Evolutionary conservation across 64 coral and sea anemone genomes (phyloP), one percentile per base, ranked within the genome.

Genomic region (Porites australiensis): DNA sequence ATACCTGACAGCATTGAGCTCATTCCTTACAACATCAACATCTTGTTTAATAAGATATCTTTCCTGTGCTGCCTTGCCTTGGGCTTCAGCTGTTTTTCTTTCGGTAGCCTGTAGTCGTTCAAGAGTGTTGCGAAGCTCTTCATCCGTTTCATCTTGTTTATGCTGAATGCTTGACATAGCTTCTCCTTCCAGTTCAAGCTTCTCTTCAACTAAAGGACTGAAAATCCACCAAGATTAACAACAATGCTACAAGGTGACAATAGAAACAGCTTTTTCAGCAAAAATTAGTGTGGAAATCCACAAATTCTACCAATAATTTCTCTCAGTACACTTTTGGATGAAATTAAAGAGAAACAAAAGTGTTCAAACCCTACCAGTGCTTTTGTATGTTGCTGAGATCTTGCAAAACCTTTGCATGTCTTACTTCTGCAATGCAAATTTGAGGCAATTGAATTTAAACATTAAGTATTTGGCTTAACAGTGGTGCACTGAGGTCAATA

Each of bases 81-180:
- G 82, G 22, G 98, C 98, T 50, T 95, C 91, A 21, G 88, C 92
- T 50, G 98, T 96, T 44, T 99, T 99, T 67, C 47, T 77, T 59
- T 99, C 94, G 87, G 98, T 99, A 37, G 98, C 98, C 9, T 90
- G 79, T 1, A 99, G 89, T 65, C 98, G 78, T 47, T 96, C 77
- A 11, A 99, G 85, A 51, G 94, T 99, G 9, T 90, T 58, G 3
- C 7, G 50, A 21, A 99, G 72, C 60, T 99, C 94, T 63, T 89
- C 79, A 88, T 99, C 94, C 15, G 98, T 99, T 47, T 99, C 98
- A 22, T 99, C 92, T 71, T 99, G 98, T 91, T 99, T 99, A 44
- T 88, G 73, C 22, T 99, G 98, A 51, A 99, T 99, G 72, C 98
- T 99, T 50, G 94, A 93, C 94, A 99, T 99, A n/a, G 98, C 98